Base-by-base conservation (phyloP, 64 coral and sea anemone species). In the Catalaphyllia jardinei region DNA sequence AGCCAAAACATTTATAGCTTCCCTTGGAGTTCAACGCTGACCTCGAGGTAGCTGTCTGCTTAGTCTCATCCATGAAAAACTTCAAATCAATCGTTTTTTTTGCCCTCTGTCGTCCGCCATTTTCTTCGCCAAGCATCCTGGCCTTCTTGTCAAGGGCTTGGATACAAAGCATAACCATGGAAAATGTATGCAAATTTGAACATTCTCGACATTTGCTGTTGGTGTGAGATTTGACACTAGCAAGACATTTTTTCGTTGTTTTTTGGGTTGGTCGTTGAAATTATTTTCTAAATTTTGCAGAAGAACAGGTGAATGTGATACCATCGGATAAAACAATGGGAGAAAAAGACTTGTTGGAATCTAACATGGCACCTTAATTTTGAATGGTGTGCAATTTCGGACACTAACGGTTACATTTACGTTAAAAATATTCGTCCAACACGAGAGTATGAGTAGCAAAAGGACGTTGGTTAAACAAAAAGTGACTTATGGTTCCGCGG, bases 381-480 rank as follows among this genome's bases (percentile, higher is more conserved):
- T 22, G 20, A 65, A 65, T 82, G 79, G 12, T 63, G 57, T 14
- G 55, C 13, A 8, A 62, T 10, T 81, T 33, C 39, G 1, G 16
- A 39, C 33, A 12, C 19, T 85, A 85, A 85, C 81, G 81, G 81
- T 85, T 71, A 27, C 22, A 69, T 85, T 25, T 24, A 4, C 31
- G 81, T 51, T 71, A 29, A 10, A 80, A 54, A 31, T 85, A 71
- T 33, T 85, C 25, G n/a, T 15, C 12, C 22, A 71, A 71, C 60
- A n/a, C 31, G 63, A 49, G 27, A 85, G 71, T 29, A 85, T 85
- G 81, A 51, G 19, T 24, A 51, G 31, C 1, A 91, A 91, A 65
- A 84, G 73, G 52, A 31, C 89, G 61, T 76, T 91, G 24, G 81
- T 91, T 39, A 91, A 91, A 74, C 89, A 91, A 81, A 74, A 84